Percentiles rank a stretch among this genome's conserved stretches.
These are phyloP conservation scores for Polymixis flavicincta DNA, from an alignment of 2,888 invertebrate genomes.

Conservation along the genomic window DNA sequence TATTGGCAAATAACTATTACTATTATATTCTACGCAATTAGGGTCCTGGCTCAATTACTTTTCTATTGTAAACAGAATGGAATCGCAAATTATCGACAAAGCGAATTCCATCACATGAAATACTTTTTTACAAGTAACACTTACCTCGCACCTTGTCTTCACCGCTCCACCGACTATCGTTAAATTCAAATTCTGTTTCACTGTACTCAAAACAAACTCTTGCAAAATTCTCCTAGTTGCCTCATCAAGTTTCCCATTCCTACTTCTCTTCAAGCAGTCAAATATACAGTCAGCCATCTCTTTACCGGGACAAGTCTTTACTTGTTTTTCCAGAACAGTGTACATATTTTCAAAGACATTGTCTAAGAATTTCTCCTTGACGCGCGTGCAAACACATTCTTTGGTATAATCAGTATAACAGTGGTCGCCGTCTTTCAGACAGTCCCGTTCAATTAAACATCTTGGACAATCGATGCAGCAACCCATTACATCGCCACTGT, in stretches of 20 bases:
- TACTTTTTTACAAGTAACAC: background rate
- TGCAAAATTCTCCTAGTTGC: constrained; percentile 79
- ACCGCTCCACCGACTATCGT: constrained; percentile 87
- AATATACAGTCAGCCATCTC: constrained; percentile 79
- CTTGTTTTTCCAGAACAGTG: constrained; percentile 79
- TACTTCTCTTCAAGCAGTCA: constrained; percentile 78
- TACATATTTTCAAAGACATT: constrained; percentile 88
- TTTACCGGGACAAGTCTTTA: constrained; percentile 77
- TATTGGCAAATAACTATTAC: too few species aligned
- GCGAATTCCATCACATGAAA: background rate
- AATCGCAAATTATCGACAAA: background rate
- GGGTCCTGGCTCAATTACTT: background rate
- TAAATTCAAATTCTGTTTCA: constrained; percentile 84
- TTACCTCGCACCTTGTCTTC: constrained; percentile 87
- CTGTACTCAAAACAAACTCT: constrained; percentile 79
- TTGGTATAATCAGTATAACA: constrained; percentile 74
- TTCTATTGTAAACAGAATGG: background rate
- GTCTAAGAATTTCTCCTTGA: constrained; percentile 82
- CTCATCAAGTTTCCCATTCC: constrained; percentile 82
- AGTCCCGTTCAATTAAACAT: constrained; percentile 77
- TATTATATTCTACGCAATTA: background rate
- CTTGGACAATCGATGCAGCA: constrained; percentile 84
- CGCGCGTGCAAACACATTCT: constrained; percentile 82
- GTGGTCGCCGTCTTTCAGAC: constrained; percentile 71
- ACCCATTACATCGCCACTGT: constrained; percentile 78